A percentile compares a stretch with the other conserved stretches of the same genome.
Evolutionary conservation across 2,113 vertebrate species (phyloP).

Genomic region (Xiphias gladius): DNA sequence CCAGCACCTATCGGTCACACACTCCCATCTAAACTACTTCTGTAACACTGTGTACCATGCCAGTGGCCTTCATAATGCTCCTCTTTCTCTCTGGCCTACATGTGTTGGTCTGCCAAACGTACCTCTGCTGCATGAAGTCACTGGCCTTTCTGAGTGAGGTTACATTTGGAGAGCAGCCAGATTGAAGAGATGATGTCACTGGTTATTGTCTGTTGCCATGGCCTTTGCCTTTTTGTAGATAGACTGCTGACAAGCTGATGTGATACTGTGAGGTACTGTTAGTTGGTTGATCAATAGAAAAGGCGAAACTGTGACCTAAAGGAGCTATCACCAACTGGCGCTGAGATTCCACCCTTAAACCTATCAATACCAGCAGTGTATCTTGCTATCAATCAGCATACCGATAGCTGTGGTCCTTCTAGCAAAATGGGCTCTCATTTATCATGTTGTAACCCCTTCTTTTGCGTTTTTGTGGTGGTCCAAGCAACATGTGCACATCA

Average conservation of each 20-base stretch:
- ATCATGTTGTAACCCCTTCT: too few relatives aligned
- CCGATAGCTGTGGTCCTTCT: neutral
- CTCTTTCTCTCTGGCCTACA: conserved; percentile 29
- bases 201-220: conserved; percentile 33
- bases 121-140: conserved; percentile 57
- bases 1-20: neutral
- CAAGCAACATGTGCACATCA: neutral
- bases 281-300: conserved; percentile 23
- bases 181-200: conserved; percentile 57
- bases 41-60: conserved; percentile 35
- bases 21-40: conserved; percentile 12
- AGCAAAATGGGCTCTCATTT: too few relatives aligned
- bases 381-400: neutral
- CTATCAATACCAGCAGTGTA: neutral
- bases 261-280: conserved; percentile 27
- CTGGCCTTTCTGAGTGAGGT: conserved; percentile 27
- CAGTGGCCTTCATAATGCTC: conserved; percentile 22
- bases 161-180: conserved; percentile 47
- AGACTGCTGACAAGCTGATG: conserved; percentile 32
- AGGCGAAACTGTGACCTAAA: conserved; percentile 17
- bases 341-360: conserved; percentile 11
- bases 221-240: conserved; percentile 22
- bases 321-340: conserved; percentile 49
- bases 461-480: too few relatives aligned
- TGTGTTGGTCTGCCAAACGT: conserved; percentile 5